Conservation (phyloP, 2,888 invertebrate genomes). For the Oasisia sp. region DNA sequence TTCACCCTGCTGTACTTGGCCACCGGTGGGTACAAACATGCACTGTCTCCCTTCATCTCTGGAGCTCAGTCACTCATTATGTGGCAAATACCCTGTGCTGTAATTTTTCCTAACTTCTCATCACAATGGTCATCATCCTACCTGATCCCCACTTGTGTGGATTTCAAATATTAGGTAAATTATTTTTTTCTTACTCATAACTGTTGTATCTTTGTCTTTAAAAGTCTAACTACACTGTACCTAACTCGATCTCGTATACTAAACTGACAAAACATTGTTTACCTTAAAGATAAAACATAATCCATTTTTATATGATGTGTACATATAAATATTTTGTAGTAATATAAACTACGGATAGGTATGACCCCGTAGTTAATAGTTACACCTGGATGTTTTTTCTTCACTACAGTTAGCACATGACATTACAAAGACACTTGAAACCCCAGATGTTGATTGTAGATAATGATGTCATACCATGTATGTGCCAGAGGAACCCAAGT, state of each 20-base stretch:
- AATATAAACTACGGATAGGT: background rate
- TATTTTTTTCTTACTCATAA: no score
- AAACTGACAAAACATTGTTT: background rate
- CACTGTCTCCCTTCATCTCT: background rate
- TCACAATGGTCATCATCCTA: no score
- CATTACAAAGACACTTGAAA: background rate
- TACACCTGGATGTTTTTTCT: background rate
- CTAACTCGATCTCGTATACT: background rate
- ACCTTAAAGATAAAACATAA: background rate
- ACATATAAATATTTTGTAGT: background rate
- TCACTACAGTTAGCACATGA: background rate
- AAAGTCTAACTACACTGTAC: background rate
- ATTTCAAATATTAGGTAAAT: no score
- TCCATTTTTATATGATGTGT: background rate
- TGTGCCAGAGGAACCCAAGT: background rate
- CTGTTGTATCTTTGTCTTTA: no score
- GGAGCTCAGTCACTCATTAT: background rate
- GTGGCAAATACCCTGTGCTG: background rate
- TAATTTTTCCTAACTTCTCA: background rate
- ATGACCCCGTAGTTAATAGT: background rate
- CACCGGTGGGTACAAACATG: background rate
- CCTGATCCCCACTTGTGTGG: no score
- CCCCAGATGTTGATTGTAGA: no score
- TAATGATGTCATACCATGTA: background rate
- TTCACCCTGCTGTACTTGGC: background rate